Evolutionary conservation across 2,888 invertebrate genomes (phyloP).

Genomic region (Drosophila kuntzei): DNA sequence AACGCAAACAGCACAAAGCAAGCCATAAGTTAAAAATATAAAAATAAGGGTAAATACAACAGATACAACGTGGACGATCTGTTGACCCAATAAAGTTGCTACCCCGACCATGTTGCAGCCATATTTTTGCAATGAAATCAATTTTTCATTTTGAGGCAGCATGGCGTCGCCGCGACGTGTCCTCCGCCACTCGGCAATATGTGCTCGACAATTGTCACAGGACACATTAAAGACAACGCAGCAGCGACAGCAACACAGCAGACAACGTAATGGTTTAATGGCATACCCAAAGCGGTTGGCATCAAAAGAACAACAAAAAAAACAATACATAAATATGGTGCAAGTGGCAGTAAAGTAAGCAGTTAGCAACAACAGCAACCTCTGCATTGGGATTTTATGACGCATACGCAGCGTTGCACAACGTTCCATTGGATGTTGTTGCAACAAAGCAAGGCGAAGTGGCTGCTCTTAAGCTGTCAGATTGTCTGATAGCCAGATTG

Average conservation of each 20-base stretch:
- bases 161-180: slow-evolving; percentile 50
- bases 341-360: slow-evolving; percentile 60
- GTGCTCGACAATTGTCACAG: slow-evolving; percentile 62
- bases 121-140: slow-evolving; percentile 72
- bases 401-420: slow-evolving; percentile 65
- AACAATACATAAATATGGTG: slow-evolving; percentile 66
- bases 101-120: slow-evolving; percentile 37
- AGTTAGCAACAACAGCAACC: slow-evolving; percentile 25
- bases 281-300: slow-evolving; percentile 29
- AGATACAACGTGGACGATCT: slow-evolving; percentile 36
- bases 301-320: slow-evolving; percentile 34
- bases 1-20: slow-evolving; percentile 44
- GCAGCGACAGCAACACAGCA: slow-evolving; percentile 38
- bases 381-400: slow-evolving; percentile 57
- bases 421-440: slow-evolving; percentile 18
- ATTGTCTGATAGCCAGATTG: slow-evolving; percentile 37
- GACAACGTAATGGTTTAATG: slow-evolving; percentile 69
- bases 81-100: slow-evolving; percentile 70
- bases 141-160: slow-evolving; percentile 74
- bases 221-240: slow-evolving; percentile 43
- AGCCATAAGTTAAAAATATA: slow-evolving; percentile 28
- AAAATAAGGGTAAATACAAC: slow-evolving; percentile 6
- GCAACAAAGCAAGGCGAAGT: slow-evolving; percentile 27
- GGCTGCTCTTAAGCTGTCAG: slow-evolving; percentile 37
- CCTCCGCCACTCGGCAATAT: slow-evolving; percentile 37